These are phyloP conservation scores for Dascillus cervinus DNA, from an alignment of 2,888 invertebrate genomes.

Conservation along the genomic window DNA sequence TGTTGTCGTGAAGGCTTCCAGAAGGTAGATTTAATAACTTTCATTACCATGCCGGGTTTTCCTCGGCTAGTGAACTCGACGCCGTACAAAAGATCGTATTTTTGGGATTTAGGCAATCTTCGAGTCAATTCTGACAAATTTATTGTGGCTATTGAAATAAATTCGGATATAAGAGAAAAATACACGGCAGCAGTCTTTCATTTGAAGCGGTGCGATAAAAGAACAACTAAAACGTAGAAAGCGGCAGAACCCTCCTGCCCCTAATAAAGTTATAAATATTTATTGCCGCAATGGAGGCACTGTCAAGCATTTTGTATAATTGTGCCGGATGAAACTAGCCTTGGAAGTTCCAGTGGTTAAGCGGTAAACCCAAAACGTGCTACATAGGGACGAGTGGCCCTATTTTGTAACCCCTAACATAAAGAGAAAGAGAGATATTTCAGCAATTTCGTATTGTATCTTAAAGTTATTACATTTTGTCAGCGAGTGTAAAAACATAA, in stretches of 20 bases:
- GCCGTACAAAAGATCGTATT: too few relatives aligned
- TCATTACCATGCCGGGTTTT: too few relatives aligned
- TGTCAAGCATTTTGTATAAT: constrained; percentile 12
- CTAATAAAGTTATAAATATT: constrained; percentile 14
- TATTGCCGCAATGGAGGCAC: constrained; percentile 14
- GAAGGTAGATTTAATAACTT: too few relatives aligned
- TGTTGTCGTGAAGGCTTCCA: too few relatives aligned
- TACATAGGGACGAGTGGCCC: constrained; percentile 11
- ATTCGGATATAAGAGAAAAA: too few relatives aligned
- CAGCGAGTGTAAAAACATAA: constrained; percentile 13
- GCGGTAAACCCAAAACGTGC: constrained; percentile 13
- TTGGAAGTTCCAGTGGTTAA: constrained; percentile 15
- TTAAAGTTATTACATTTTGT: constrained; percentile 13
- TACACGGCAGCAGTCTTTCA: neutral
- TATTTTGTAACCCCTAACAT: constrained; percentile 14
- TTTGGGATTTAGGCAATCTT: too few relatives aligned
- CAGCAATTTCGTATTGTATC: constrained; percentile 13
- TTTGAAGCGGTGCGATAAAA: neutral
- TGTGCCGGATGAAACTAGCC: constrained; percentile 9
- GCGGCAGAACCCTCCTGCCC: neutral
- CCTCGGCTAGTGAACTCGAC: too few relatives aligned
- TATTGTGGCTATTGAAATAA: too few relatives aligned
- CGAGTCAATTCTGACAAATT: too few relatives aligned
- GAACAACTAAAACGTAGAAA: neutral
- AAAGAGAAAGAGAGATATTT: constrained; percentile 13